A percentile compares a stretch with the other conserved stretches of the same genome.
Conservation (phyloP, 1,140 invertebrate species). For the Lamellibrachia luymesi region DNA sequence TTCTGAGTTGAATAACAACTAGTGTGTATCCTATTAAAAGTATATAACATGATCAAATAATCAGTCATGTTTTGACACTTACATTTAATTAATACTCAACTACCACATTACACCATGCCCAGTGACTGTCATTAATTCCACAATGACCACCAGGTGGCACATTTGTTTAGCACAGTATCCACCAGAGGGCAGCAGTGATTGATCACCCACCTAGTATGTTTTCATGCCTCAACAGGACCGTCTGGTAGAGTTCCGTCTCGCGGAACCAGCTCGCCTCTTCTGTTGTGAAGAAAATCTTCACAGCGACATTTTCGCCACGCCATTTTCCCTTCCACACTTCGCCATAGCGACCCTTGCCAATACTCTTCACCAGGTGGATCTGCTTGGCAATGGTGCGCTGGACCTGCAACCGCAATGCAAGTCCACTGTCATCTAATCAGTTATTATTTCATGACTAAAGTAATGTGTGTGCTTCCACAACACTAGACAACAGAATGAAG, state of each 20-base stretch:
- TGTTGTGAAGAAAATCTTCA: constrained; percentile 86
- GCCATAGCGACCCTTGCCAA: constrained; percentile 87
- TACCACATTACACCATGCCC: neutral
- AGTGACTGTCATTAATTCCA: neutral
- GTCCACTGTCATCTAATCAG: neutral
- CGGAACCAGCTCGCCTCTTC: constrained; percentile 86
- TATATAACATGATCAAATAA: neutral
- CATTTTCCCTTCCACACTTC: constrained; percentile 82
- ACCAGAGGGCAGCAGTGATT: constrained; percentile 5
- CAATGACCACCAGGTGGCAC: neutral
- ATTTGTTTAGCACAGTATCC: neutral
- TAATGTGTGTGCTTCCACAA: neutral
- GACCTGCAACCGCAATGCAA: constrained; percentile 52
- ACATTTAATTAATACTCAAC: neutral
- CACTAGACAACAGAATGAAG: no score
- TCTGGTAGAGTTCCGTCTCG: constrained; percentile 90
- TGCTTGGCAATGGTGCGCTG: constrained; percentile 93
- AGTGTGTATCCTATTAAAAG: neutral
- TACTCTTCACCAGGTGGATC: constrained; percentile 85
- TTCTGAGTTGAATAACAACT: neutral
- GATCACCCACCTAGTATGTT: constrained; percentile 74
- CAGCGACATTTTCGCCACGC: constrained; percentile 84
- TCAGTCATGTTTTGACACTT: neutral
- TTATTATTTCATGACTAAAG: neutral
- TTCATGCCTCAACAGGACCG: constrained; percentile 85